A percentile compares a stretch with the other conserved stretches of the same genome.
Evolutionary conservation across 2,797 vertebrate genomes (phyloP).

Genomic region (Uromys caudimaculatus): DNA sequence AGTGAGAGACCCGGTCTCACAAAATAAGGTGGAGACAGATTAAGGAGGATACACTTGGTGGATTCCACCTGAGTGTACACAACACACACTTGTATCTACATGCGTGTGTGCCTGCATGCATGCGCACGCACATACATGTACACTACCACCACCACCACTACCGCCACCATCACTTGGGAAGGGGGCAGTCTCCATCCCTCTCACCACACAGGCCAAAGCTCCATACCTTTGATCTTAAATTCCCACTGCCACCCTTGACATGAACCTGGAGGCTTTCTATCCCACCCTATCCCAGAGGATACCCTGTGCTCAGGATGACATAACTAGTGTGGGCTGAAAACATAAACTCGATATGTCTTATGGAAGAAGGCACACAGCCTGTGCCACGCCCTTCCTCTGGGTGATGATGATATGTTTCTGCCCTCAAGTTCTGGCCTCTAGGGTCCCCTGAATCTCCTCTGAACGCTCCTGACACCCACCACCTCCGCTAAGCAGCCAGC

Average conservation of each 20-base stretch:
- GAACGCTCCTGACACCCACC: too few species aligned
- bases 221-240: neutral
- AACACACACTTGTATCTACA: neutral
- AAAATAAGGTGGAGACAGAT: too few species aligned
- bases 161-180: neutral
- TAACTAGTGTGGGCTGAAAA: neutral
- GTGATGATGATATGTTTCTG: neutral
- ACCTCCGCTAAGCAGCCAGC: neutral
- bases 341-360: neutral
- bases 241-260: neutral
- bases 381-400: neutral
- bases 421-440: neutral
- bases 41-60: too few species aligned
- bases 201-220: neutral
- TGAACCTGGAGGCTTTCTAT: neutral
- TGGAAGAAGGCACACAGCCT: neutral
- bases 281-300: neutral
- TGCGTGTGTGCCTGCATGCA: neutral
- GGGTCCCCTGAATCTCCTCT: neutral
- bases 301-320: neutral
- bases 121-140: fast-evolving
- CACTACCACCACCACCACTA: neutral
- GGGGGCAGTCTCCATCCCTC: neutral
- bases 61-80: too few species aligned
- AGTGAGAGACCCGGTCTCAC: neutral